These are phyloP conservation scores for Diachrysia chrysitis DNA, from an alignment of 2,888 invertebrate species.

Conservation along the genomic window DNA sequence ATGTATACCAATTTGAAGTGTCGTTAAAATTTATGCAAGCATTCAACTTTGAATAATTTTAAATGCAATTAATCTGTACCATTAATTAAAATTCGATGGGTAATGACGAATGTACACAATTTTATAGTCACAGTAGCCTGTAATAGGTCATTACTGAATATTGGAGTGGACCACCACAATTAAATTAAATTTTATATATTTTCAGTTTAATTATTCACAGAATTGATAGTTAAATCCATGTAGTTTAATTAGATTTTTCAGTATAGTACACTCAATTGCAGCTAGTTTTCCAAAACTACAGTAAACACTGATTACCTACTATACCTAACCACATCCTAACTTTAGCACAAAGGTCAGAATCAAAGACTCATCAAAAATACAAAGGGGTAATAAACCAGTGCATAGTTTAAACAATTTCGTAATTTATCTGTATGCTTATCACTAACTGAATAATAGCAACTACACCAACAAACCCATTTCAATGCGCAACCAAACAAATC, in stretches of 20 bases:
- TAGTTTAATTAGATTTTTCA: no score
- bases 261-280: no score
- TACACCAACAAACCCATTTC: neutral
- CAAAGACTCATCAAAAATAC: neutral
- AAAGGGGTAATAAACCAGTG: neutral
- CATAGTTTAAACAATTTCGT: neutral
- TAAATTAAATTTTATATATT: no score
- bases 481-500: conserved; percentile 13
- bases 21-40: neutral
- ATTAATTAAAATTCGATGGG: neutral
- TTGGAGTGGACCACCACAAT: neutral
- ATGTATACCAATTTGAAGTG: neutral
- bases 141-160: neutral
- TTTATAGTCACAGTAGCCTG: neutral
- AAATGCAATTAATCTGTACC: neutral
- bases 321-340: no score
- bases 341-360: neutral
- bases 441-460: neutral
- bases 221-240: no score
- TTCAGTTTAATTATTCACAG: no score
- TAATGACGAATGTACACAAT: neutral
- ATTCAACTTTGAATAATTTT: neutral
- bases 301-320: no score
- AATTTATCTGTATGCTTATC: neutral
- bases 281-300: no score